These are phyloP conservation scores for Allochrocebus solatus DNA, from an alignment of 2,797 vertebrate genomes.

Conservation along the genomic window DNA sequence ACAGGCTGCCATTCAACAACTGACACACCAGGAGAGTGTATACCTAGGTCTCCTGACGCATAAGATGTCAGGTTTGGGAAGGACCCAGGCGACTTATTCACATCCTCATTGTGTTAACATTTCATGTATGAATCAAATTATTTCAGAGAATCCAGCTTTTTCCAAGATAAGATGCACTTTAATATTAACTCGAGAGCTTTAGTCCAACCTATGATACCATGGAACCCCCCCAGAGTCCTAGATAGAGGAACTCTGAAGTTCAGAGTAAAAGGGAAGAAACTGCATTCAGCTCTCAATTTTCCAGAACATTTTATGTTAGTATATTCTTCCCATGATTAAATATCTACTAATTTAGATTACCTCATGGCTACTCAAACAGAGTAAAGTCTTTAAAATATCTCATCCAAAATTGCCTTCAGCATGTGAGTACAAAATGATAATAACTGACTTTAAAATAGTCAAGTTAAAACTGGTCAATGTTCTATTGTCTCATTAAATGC, in stretches of 20 bases:
- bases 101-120: background rate
- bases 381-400: background rate
- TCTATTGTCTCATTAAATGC: background rate
- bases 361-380: background rate
- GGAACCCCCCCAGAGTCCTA: background rate
- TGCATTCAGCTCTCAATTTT: background rate
- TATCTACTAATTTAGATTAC: background rate
- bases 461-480: background rate
- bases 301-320: background rate
- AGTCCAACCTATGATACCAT: background rate
- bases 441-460: background rate
- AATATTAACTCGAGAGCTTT: background rate
- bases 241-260: background rate
- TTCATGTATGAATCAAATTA: background rate
- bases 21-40: background rate
- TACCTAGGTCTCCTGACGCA: background rate
- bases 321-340: conserved; percentile 4
- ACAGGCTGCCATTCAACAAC: background rate
- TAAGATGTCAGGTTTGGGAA: background rate
- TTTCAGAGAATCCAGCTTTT: background rate
- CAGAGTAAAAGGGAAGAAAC: background rate
- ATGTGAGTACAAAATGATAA: background rate
- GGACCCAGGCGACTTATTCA: background rate
- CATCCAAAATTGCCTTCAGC: background rate
- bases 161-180: background rate